phyloP scores from a whole-genome alignment of 2,113 vertebrate genomes.

The Dipodomys merriami region DNA sequence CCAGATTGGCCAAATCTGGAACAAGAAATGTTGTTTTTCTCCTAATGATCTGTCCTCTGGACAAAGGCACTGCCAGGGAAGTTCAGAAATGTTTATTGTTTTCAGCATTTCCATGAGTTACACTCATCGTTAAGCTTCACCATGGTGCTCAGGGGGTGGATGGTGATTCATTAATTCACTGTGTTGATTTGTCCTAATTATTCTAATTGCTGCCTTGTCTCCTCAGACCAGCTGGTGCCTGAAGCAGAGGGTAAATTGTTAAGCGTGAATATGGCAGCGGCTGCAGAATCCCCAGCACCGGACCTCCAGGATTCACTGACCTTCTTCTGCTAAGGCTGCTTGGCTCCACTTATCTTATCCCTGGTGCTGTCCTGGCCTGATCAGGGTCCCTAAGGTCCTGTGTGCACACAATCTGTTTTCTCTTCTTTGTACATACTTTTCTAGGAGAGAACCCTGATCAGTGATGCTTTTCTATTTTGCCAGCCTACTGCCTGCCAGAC shows the following conservation, averaged over 20 bases:
- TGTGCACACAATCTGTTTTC: no score
- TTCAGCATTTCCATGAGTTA: slow-evolving; percentile 60
- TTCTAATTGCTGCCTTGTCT: slow-evolving; percentile 77
- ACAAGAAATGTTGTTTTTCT: slow-evolving; percentile 70
- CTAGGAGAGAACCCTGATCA: neutral
- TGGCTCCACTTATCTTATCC: neutral
- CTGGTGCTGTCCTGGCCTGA: neutral
- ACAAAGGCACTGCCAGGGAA: slow-evolving; percentile 55
- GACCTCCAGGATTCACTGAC: neutral
- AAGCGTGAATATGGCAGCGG: neutral
- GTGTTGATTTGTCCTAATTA: slow-evolving; percentile 82
- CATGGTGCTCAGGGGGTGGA: slow-evolving; percentile 60
- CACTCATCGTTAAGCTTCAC: slow-evolving; percentile 68
- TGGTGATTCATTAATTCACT: slow-evolving; percentile 82
- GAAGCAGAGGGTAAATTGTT: slow-evolving; percentile 70
- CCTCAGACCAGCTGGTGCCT: slow-evolving; percentile 70
- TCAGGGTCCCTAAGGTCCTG: no score
- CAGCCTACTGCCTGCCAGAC: neutral
- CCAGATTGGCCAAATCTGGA: slow-evolving; percentile 74
- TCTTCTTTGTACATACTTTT: neutral
- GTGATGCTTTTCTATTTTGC: neutral
- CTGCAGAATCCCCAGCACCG: neutral
- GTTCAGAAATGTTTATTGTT: slow-evolving; percentile 74
- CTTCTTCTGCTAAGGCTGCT: neutral
- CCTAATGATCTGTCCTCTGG: slow-evolving; percentile 75